Base-by-base conservation (phyloP, 1,140 invertebrate species). In the Drosophila nannoptera region DNA sequence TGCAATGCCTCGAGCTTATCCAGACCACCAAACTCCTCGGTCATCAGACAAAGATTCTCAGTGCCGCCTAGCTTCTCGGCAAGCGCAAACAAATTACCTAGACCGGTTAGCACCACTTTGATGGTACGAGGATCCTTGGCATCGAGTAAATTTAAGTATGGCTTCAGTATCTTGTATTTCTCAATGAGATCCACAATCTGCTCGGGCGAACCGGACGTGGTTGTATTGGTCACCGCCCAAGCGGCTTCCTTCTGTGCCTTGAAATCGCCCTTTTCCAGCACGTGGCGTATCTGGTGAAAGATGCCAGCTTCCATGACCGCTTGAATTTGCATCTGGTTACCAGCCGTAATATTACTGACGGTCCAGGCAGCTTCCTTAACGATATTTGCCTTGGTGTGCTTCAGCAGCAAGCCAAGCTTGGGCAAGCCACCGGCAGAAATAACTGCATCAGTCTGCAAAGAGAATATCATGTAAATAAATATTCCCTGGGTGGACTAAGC, bases 241-340 rank as follows among this genome's bases (percentile, higher is more conserved):
- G 97, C 97, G 11, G 98, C 98, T 92, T 99, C 98, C 84, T 99
- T 99, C 89, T 99, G 98, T 7, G 97, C 98, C 91, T 98, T 98
- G 88, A 98, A 98, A 88, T 98, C 97, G 45, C 96, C 95, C 91
- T 96, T 77, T 29, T 88, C 84, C 93, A 97, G 58, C n/a, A 90
- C 88, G 8, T 80, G 43, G 5, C 81, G 81, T 14, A 90, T 70
- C 4, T 80, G 73, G 7, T 71, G 33, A 35, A 90, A 89, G 12
- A 89, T 77, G 9, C 74, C 88, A 7, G 96, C 95, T 90, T 98
- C 95, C 62, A 98, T 95, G 12, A 98, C 97, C 48, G 94, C 94
- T 90, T 99, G 97, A 45, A 99, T 98, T 91, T 99, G 98, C 7
- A 92, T 90, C 72, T 95, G 94, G 88, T 98, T 99, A 36, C 98